A percentile compares a stretch with the other conserved stretches of the same genome.
These are phyloP conservation scores for Trachelus stipa DNA, from an alignment of 2,888 invertebrate species.

Conservation along the genomic window DNA sequence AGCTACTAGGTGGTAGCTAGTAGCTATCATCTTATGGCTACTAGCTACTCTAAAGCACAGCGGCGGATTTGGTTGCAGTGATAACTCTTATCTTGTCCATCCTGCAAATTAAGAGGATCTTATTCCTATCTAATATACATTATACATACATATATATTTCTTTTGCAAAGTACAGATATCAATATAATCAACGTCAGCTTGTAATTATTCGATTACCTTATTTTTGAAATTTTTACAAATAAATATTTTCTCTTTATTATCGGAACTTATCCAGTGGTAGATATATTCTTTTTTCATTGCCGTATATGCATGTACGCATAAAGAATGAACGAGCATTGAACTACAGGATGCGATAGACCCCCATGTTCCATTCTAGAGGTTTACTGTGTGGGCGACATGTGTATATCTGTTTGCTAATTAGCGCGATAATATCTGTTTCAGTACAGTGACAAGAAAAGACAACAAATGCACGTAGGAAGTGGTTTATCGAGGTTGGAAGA, in stretches of 20 bases:
- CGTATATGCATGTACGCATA: neutral
- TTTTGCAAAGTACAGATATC: neutral
- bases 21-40: neutral
- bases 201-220: neutral
- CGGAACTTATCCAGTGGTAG: neutral
- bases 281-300: neutral
- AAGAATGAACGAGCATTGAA: neutral
- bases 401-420: constrained; percentile 45
- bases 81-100: constrained; percentile 11
- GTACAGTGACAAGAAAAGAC: constrained; percentile 41
- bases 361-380: neutral
- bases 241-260: neutral
- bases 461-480: constrained; percentile 51
- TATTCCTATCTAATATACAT: neutral
- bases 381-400: constrained; percentile 35
- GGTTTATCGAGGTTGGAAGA: constrained; percentile 43
- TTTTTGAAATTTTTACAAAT: neutral
- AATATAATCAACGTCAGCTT: neutral
- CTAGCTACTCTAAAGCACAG: neutral
- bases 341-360: neutral
- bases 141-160: neutral
- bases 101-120: constrained; percentile 12
- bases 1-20: constrained; percentile 2
- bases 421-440: constrained; percentile 32
- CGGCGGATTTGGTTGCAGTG: neutral